Evolutionary conservation across 2,797 vertebrate species (phyloP).

Genomic region (Salarias fasciatus): DNA sequence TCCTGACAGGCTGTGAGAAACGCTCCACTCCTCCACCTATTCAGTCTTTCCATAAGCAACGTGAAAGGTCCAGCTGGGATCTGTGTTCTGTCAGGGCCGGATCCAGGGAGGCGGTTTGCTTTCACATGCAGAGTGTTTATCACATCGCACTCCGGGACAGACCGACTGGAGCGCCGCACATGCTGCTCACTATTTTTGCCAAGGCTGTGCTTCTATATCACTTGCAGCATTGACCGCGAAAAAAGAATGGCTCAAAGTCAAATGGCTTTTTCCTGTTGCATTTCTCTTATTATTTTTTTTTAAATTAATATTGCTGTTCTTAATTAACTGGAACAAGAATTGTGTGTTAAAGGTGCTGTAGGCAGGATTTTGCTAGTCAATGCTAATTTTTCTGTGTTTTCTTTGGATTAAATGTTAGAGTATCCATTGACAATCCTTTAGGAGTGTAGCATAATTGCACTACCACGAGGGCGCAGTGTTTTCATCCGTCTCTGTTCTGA

Average conservation of each 20-base stretch:
- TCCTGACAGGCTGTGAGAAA: conserved; percentile 56
- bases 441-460: too few species aligned
- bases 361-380: too few species aligned
- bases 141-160: conserved; percentile 38
- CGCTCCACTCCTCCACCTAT: conserved; percentile 39
- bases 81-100: conserved; percentile 61
- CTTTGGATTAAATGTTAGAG: too few species aligned
- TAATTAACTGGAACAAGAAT: too few species aligned
- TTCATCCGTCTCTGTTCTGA: too few species aligned
- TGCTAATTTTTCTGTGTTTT: too few species aligned
- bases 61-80: conserved; percentile 50
- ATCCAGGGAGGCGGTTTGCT: conserved; percentile 43
- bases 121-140: conserved; percentile 58
- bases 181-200: conserved; percentile 16
- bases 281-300: too few species aligned
- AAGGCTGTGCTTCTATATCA: conserved; percentile 6
- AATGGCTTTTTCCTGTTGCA: background rate
- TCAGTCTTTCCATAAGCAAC: conserved; percentile 67
- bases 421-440: too few species aligned
- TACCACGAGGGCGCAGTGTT: too few species aligned
- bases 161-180: conserved; percentile 33
- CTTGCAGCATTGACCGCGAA: background rate
- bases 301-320: too few species aligned
- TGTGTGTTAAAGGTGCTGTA: too few species aligned
- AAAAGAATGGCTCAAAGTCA: background rate